Percentiles rank a stretch among this genome's conserved stretches.
These are phyloP conservation scores for Tenthredo livida DNA, from an alignment of 2,888 invertebrate species.

Conservation along the genomic window DNA sequence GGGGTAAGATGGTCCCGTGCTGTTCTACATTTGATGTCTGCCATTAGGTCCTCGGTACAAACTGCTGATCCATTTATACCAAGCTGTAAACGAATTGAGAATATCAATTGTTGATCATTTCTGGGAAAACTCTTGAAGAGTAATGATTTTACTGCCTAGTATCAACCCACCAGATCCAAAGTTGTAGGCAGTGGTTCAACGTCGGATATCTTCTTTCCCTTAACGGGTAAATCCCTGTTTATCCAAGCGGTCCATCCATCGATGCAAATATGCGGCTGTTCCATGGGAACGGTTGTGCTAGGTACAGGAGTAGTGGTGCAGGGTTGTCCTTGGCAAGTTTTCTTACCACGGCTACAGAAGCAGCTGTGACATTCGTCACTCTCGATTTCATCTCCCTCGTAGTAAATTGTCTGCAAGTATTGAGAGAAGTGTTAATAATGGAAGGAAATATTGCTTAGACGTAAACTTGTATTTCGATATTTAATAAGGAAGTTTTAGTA, in stretches of 20 bases:
- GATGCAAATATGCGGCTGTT: slow-evolving; percentile 80
- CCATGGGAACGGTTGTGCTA: slow-evolving; percentile 65
- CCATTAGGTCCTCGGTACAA: slow-evolving; percentile 84
- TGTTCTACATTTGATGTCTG: slow-evolving; percentile 88
- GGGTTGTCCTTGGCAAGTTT: slow-evolving; percentile 86
- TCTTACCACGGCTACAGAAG: slow-evolving; percentile 85
- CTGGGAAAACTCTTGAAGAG: neutral
- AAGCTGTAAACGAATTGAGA: slow-evolving; percentile 66
- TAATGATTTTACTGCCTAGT: slow-evolving; percentile 11
- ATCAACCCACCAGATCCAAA: slow-evolving; percentile 79
- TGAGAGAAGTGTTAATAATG: neutral
- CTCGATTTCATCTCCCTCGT: slow-evolving; percentile 89
- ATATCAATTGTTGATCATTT: neutral
- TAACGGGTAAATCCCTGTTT: slow-evolving; percentile 80
- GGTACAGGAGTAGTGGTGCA: slow-evolving; percentile 79
- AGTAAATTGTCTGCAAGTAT: slow-evolving; percentile 77
- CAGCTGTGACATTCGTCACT: slow-evolving; percentile 91
- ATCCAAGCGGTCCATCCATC: slow-evolving; percentile 91
- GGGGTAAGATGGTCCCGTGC: slow-evolving; percentile 82
- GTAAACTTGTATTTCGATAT: neutral
- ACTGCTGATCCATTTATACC: slow-evolving; percentile 79
- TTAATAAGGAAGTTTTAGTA: slow-evolving; percentile 56
- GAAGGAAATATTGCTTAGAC: neutral
- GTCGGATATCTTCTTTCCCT: slow-evolving; percentile 79
- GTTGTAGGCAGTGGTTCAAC: slow-evolving; percentile 81